These are phyloP conservation scores for Cyanistes caeruleus DNA, from an alignment of 2,113 vertebrate genomes.

Conservation along the genomic window DNA sequence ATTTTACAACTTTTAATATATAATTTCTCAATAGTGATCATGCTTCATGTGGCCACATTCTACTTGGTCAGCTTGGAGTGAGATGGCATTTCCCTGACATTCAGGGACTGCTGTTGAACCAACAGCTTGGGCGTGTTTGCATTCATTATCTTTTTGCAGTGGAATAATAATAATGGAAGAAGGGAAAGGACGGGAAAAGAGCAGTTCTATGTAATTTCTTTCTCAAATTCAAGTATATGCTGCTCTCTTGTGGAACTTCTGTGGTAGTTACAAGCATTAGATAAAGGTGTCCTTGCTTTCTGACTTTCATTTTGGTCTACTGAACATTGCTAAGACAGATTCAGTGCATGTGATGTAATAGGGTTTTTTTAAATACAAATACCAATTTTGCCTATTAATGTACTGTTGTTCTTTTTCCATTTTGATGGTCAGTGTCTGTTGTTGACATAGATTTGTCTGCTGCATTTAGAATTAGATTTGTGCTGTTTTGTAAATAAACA, in stretches of 20 bases:
- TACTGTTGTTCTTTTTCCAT: not conserved
- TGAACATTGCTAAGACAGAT: not conserved
- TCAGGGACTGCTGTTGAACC: not conserved
- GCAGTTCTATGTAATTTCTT: not conserved
- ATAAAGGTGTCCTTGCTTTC: not conserved
- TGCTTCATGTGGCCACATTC: not conserved
- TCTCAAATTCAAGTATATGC: conserved; percentile 52
- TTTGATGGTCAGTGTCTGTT: not conserved
- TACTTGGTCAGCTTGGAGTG: not conserved
- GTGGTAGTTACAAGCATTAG: not conserved
- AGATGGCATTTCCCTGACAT: not conserved
- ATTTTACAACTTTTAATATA: not conserved
- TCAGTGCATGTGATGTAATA: not conserved
- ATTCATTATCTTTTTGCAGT: not conserved
- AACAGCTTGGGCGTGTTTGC: not conserved
- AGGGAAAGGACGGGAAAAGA: not conserved
- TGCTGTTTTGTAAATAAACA: not conserved
- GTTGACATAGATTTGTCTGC: not conserved
- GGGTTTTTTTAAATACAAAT: not conserved
- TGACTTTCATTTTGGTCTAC: not conserved
- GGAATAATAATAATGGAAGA: not conserved
- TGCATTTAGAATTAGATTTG: not conserved
- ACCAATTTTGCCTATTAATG: not conserved
- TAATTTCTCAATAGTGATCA: not conserved
- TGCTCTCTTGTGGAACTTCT: conserved; percentile 69